Evolutionary conservation across 2,113 vertebrate species (phyloP), one percentile per base, ranked within the genome.

Genomic region (Baryphthengus martii): DNA sequence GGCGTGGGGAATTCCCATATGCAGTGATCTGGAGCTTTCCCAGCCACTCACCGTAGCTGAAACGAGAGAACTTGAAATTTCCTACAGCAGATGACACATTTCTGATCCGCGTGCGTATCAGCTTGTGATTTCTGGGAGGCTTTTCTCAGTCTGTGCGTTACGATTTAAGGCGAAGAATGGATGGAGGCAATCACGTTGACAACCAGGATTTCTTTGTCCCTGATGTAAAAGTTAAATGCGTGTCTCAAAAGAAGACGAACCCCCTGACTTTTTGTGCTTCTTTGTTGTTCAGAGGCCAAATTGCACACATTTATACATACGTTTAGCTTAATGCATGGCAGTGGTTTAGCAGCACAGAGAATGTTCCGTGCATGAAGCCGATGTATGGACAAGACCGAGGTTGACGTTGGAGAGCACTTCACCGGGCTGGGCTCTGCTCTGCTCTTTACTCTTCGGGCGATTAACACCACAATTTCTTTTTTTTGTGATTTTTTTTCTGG

Each of bases 1-100:
- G 92, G 93, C 93, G 39, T 44, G 39, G 85, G 94, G 92, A 81
- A 90, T 95, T 72, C 95, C 93, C 95, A 75, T 81, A 85, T 94
- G 93, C 91, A 76, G 39, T 88, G 80, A 59, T 39, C 72, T 66
- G 88, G 86, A 94, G 93, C 88, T 84, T 96, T 93, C 95, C 93
- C 93, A 89, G 89, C 58, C 84, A 42, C 85, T 93, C 66, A 68
- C 75, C 63, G 16, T 17, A 7, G 37, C 91, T 73, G 70, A 82
- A 70, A 59, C 13, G 50, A 35, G 67, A 83, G 53, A 92, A 85
- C 21, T 86, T 55, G 63, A 50, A 67, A 67, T 40, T 88, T 31
- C 76, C 40, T 78, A 47, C 50, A 63, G 80, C 66, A 79, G 91
- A 28, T 45, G 87, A 44, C 73, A 26, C 66, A 29, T 55, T 45